Evolutionary conservation across 2,888 invertebrate genomes (phyloP), one percentile per base, ranked within the genome.

Genomic region (Drosophila mayaguana): DNA sequence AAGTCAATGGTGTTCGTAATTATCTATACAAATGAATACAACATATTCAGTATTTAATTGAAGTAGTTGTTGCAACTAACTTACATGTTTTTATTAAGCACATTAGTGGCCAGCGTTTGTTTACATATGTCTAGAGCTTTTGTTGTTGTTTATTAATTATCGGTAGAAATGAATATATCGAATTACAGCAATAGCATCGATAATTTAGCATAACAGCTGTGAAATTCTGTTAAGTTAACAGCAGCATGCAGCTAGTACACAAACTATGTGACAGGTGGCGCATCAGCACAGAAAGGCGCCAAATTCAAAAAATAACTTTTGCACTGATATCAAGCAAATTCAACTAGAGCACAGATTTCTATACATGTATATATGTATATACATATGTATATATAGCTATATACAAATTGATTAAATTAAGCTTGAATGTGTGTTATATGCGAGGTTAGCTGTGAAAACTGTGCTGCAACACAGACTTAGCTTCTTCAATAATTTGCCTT

Each of bases 191-290:
- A 32, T 42, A 14, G 11, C 6, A 66, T 46, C 64, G 53, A 53
- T 53, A 53, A 22, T 38, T n/a, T 3, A 14, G n/a, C 38, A 12
- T 16, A 11, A 16, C 7, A 67, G 55, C 57, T 25, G 45, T 32
- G 6, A 12, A 8, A 1, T n/a, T 42, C 61, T 70, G 70, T 51
- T 50, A 45, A 34, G 28, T 62, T 57, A 61, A 54, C 62, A 53
- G 45, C 22, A 5, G 51, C 45, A 5, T 16, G 34, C 3, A 3
- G 22, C 3, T 51, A n/a, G 53, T 65, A 32, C 38, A 14, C 12
- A 16, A 20, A 25, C 2, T 12, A 9, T 5, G 3, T 63, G 48
- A 11, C n/a, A 75, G 78, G 18, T 63, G 78, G 40, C 78, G 75
- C 40, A 18, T 16, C 3, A 32, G 14, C 3, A 4, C 3, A 6